A percentile compares a stretch with the other conserved stretches of the same genome.
Conservation (phyloP, 1,140 invertebrate species). For the Leptinotarsa texana region DNA sequence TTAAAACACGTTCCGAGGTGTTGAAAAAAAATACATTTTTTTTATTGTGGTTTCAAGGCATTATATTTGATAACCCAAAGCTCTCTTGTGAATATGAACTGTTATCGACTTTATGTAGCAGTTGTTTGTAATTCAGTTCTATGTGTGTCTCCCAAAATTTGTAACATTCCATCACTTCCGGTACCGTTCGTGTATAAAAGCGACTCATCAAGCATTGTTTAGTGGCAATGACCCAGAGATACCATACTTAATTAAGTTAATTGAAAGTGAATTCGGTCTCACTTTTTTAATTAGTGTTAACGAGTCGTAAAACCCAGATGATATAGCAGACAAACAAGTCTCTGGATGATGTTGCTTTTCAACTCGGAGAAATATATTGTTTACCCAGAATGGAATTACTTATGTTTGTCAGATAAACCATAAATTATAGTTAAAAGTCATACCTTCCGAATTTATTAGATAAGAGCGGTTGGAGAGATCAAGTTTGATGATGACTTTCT, state of each 20-base stretch:
- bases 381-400: too few species aligned
- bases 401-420: neutral
- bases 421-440: neutral
- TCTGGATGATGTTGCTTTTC: neutral
- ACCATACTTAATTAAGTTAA: neutral
- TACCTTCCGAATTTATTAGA: too few species aligned
- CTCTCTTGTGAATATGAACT: too few species aligned
- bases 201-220: neutral
- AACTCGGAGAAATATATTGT: neutral
- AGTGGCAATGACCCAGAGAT: constrained; percentile 4
- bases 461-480: too few species aligned
- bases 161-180: neutral
- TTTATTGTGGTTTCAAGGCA: too few species aligned
- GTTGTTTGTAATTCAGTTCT: neutral
- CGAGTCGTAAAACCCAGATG: neutral
- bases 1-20: too few species aligned
- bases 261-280: neutral
- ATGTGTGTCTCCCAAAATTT: too few species aligned
- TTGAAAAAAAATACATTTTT: too few species aligned
- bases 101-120: too few species aligned
- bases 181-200: neutral
- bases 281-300: constrained; percentile 4
- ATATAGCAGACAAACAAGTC: neutral
- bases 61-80: too few species aligned
- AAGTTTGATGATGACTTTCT: too few species aligned